phyloP scores from a whole-genome alignment of 2,888 invertebrate genomes.

The Scaptodrosophila latifasciaeformis region DNA sequence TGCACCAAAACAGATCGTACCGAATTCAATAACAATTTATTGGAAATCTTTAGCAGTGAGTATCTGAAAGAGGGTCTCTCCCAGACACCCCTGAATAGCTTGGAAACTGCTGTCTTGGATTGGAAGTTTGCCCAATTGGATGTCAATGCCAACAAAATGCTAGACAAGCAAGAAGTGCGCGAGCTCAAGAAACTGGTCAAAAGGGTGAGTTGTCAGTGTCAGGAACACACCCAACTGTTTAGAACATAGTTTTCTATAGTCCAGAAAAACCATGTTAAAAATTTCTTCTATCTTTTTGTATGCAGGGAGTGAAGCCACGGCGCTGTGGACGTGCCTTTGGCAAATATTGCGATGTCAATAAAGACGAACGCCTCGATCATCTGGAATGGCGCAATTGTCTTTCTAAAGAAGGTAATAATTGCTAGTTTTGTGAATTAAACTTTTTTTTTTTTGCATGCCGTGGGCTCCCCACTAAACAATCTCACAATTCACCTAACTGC shows the following conservation, averaged over 20 bases:
- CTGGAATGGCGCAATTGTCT: constrained; percentile 92
- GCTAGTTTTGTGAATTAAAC: constrained; percentile 84
- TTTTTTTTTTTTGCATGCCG: too few species aligned
- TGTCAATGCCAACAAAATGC: constrained; percentile 83
- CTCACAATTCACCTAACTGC: too few species aligned
- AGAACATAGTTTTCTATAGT: not conserved
- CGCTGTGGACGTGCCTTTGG: constrained; percentile 93
- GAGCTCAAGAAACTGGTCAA: constrained; percentile 88
- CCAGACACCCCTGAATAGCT: constrained; percentile 16
- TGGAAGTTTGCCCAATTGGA: constrained; percentile 95
- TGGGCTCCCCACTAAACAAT: too few species aligned
- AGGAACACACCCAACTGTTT: too few species aligned
- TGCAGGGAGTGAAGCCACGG: constrained; percentile 87
- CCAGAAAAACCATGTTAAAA: not conserved
- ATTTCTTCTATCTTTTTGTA: not conserved
- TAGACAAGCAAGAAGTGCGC: constrained; percentile 89
- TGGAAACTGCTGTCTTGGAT: constrained; percentile 78
- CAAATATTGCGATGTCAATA: constrained; percentile 89
- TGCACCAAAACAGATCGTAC: constrained; percentile 86
- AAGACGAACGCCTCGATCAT: constrained; percentile 85
- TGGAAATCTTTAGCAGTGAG: constrained; percentile 90
- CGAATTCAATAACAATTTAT: constrained; percentile 88
- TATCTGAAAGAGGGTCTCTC: constrained; percentile 76
- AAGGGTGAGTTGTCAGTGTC: constrained; percentile 78
- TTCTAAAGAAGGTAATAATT: constrained; percentile 86